Conservation (phyloP, 2,888 invertebrate genomes). For the Cataglyphis cursor region DNA sequence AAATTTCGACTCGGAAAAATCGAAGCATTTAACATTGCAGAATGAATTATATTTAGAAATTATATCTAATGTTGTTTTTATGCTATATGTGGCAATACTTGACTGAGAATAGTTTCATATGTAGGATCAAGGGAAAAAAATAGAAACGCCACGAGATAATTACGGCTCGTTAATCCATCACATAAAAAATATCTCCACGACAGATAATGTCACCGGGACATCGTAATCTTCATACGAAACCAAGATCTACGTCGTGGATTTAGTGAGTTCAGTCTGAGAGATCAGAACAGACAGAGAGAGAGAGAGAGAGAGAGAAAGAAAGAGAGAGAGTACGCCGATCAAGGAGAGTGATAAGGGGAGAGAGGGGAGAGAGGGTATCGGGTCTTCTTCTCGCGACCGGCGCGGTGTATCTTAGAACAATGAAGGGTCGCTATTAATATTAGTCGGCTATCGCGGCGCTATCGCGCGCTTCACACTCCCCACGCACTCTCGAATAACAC, state of each 20-base stretch:
- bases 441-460: constrained; percentile 81
- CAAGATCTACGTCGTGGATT: constrained; percentile 24
- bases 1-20: not conserved
- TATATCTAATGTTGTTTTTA: not conserved
- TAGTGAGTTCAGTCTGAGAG: constrained; percentile 4
- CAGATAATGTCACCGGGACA: constrained; percentile 28
- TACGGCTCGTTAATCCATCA: constrained; percentile 36
- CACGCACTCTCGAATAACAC: constrained; percentile 84
- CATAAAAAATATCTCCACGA: constrained; percentile 16
- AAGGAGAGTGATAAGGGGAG: too few species aligned
- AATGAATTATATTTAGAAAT: not conserved
- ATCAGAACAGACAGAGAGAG: not conserved
- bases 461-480: constrained; percentile 83
- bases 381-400: constrained; percentile 15
- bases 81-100: not conserved
- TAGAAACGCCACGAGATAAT: constrained; percentile 34
- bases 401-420: constrained; percentile 72
- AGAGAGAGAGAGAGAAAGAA: not conserved
- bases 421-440: constrained; percentile 83
- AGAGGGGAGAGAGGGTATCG: not conserved
- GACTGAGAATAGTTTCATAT: not conserved
- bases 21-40: not conserved
- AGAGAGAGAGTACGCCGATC: not conserved
- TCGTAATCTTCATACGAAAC: constrained; percentile 33
- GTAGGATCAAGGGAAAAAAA: constrained; percentile 8